Evolutionary conservation across 1,140 invertebrate genomes (phyloP).

Genomic region (Lordiphosa clarofinis): DNA sequence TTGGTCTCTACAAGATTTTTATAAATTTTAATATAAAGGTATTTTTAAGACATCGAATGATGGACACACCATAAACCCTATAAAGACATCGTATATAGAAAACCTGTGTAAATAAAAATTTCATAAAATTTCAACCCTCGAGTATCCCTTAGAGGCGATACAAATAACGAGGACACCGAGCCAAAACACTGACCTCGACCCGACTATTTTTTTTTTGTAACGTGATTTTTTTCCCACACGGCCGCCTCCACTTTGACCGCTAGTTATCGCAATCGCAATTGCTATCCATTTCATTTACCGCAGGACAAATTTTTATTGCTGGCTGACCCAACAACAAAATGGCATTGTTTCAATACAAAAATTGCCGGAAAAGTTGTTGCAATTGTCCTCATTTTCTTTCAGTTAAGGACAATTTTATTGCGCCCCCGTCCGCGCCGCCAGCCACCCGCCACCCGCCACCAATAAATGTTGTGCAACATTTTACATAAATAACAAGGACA

Average conservation of each 20-base stretch:
- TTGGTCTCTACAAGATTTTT: too few relatives aligned
- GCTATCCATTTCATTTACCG: conserved; percentile 75
- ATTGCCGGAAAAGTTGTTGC: conserved; percentile 75
- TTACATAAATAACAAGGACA: conserved; percentile 50
- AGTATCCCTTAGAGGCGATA: background rate
- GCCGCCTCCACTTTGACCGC: background rate
- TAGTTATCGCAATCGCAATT: conserved; percentile 71
- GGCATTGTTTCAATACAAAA: conserved; percentile 66
- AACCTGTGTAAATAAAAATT: too few relatives aligned
- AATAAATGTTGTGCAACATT: conserved; percentile 54
- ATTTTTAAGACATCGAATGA: too few relatives aligned
- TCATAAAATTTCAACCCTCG: too few relatives aligned
- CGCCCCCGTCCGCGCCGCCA: background rate
- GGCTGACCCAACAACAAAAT: conserved; percentile 59
- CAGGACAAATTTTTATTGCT: conserved; percentile 77
- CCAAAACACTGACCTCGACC: conserved; percentile 50
- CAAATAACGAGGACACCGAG: conserved; percentile 14
- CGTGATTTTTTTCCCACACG: conserved; percentile 8
- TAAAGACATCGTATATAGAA: too few relatives aligned
- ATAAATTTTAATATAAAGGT: too few relatives aligned
- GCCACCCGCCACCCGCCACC: background rate
- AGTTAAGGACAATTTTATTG: conserved; percentile 63
- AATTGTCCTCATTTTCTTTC: conserved; percentile 73
- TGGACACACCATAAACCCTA: too few relatives aligned
- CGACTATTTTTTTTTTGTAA: conserved; percentile 16